Percentiles rank a stretch among this genome's conserved stretches.
Evolutionary conservation across 37 sponge, comb jelly and placozoan genomes (phyloP).

Genomic region (Theonella swinhoei): DNA sequence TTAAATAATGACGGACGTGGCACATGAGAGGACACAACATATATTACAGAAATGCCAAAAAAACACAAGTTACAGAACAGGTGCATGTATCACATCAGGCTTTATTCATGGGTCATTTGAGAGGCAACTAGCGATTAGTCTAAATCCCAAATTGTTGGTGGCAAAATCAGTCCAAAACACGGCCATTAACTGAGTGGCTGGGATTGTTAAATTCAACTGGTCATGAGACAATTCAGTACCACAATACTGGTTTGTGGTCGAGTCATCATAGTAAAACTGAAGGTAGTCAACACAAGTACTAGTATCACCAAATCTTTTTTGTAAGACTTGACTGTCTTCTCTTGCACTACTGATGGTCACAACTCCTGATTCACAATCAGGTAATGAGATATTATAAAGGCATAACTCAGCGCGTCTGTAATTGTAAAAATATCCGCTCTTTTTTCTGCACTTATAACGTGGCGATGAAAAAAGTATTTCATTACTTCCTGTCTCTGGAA

Average conservation of each 20-base stretch:
- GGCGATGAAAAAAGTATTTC: background rate
- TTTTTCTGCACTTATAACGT: background rate
- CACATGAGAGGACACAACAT: too few relatives aligned
- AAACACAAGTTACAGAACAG: too few relatives aligned
- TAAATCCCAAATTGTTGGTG: background rate
- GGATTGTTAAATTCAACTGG: background rate
- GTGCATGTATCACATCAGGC: too few relatives aligned
- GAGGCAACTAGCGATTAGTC: background rate
- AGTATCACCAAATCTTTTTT: background rate
- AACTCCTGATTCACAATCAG: background rate
- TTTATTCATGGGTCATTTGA: too few relatives aligned
- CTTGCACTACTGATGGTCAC: too few relatives aligned
- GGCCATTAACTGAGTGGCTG: background rate
- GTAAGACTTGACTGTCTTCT: too few relatives aligned
- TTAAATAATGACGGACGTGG: too few relatives aligned
- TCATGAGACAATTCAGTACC: background rate
- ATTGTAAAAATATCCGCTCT: background rate
- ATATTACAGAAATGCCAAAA: too few relatives aligned
- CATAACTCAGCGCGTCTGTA: background rate
- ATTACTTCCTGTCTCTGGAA: background rate
- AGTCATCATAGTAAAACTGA: background rate
- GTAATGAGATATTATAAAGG: background rate
- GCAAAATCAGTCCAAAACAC: background rate
- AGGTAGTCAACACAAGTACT: background rate
- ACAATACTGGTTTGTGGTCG: background rate